phyloP scores from a whole-genome alignment of 2,797 vertebrate genomes.

The Peromyscus nudipes region DNA sequence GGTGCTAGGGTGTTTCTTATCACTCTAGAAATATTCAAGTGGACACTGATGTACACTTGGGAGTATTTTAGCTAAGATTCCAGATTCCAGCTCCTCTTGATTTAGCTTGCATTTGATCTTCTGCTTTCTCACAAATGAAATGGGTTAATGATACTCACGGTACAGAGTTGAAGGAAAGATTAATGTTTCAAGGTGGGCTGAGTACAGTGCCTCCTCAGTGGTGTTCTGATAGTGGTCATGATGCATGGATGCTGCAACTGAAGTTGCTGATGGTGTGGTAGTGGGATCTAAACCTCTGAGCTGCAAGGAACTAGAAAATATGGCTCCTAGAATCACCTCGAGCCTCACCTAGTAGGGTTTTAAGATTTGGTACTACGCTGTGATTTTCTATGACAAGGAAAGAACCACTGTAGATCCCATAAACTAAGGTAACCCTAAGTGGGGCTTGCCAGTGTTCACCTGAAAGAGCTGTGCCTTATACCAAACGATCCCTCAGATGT shows the following conservation, averaged over 20 bases:
- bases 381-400: neutral
- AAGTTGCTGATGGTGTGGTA: neutral
- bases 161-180: neutral
- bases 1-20: neutral
- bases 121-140: neutral
- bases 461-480: too few species aligned
- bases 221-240: neutral
- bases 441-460: neutral
- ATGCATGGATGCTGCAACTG: neutral
- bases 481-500: accelerated
- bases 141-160: neutral
- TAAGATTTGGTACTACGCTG: neutral
- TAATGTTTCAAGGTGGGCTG: neutral
- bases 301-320: neutral
- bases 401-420: neutral
- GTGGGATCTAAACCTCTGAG: neutral
- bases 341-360: neutral
- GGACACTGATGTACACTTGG: neutral
- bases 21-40: neutral
- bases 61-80: neutral
- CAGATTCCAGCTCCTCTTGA: neutral
- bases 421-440: neutral
- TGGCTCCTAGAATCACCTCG: neutral
- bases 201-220: neutral
- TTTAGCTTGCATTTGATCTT: neutral